Percentiles rank a stretch among this genome's conserved stretches.
These are phyloP conservation scores for Poecilobothrus nobilitatus DNA, from an alignment of 2,888 invertebrate species.

Conservation along the genomic window DNA sequence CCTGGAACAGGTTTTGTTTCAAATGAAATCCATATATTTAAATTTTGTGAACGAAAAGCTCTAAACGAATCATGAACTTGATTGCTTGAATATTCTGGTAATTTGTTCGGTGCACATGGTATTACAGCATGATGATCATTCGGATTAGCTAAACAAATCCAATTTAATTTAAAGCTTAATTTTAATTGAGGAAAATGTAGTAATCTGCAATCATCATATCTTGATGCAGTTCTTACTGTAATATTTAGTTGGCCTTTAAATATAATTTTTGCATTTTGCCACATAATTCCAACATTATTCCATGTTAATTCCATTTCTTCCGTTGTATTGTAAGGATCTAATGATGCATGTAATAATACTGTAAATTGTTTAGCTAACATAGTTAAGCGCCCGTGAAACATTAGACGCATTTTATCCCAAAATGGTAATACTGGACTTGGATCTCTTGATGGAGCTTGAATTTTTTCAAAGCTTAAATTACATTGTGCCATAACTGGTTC, in stretches of 20 bases:
- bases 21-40: slow-evolving; percentile 67
- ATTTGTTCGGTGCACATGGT: slow-evolving; percentile 90
- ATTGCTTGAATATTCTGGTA: slow-evolving; percentile 94
- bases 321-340: slow-evolving; percentile 97
- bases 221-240: slow-evolving; percentile 92
- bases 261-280: slow-evolving; percentile 88
- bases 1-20: slow-evolving; percentile 61
- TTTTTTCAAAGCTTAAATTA: slow-evolving; percentile 70
- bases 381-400: slow-evolving; percentile 87
- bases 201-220: slow-evolving; percentile 95
- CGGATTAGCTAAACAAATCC: slow-evolving; percentile 87
- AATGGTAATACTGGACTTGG: slow-evolving; percentile 90
- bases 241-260: slow-evolving; percentile 87
- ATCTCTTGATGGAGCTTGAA: slow-evolving; percentile 77
- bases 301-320: slow-evolving; percentile 98
- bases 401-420: slow-evolving; percentile 92
- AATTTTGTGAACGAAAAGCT: slow-evolving; percentile 82
- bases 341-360: slow-evolving; percentile 85
- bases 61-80: slow-evolving; percentile 93
- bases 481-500: slow-evolving; percentile 65
- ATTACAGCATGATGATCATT: slow-evolving; percentile 93
- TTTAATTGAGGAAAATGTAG: slow-evolving; percentile 84
- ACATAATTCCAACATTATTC: slow-evolving; percentile 87
- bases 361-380: slow-evolving; percentile 81
- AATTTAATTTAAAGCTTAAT: slow-evolving; percentile 72